Evolutionary conservation across 2,113 vertebrate genomes (phyloP).

Genomic region (Paralichthys olivaceus): DNA sequence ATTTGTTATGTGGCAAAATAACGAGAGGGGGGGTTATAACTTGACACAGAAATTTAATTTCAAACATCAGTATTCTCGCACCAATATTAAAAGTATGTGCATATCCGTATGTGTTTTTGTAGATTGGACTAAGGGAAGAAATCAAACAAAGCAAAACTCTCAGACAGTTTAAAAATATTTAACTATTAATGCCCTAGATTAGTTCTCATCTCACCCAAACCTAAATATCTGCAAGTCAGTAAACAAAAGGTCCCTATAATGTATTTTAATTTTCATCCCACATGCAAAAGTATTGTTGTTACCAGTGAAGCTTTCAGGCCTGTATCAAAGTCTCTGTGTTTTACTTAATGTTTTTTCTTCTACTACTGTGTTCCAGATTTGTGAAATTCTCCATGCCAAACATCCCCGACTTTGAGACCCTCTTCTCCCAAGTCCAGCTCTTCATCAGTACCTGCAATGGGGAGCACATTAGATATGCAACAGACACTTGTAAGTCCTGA

Average conservation of each 20-base stretch:
- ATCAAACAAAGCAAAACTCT: background rate
- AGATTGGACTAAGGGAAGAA: background rate
- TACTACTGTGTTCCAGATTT: constrained; percentile 84
- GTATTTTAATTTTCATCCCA: too few species aligned
- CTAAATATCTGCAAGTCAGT: too few species aligned
- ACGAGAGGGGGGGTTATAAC: too few species aligned
- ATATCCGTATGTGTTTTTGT: background rate
- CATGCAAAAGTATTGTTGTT: too few species aligned
- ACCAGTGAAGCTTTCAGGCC: too few species aligned
- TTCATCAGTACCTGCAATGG: constrained; percentile 99
- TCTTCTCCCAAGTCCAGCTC: constrained; percentile 99
- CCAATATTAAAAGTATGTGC: background rate
- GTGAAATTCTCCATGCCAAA: constrained; percentile 99
- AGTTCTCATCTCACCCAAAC: background rate
- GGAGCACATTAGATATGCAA: constrained; percentile 98
- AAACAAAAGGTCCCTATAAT: too few species aligned
- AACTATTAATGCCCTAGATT: too few species aligned
- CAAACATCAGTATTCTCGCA: background rate
- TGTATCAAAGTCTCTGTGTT: background rate
- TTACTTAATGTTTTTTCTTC: background rate
- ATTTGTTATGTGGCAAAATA: too few species aligned
- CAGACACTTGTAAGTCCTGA: constrained; percentile 94
- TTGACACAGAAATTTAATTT: background rate
- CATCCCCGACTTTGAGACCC: constrained; percentile 98
- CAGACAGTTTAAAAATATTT: background rate